phyloP scores from a whole-genome alignment of 2,113 vertebrate species.

The Malurus elegans region DNA sequence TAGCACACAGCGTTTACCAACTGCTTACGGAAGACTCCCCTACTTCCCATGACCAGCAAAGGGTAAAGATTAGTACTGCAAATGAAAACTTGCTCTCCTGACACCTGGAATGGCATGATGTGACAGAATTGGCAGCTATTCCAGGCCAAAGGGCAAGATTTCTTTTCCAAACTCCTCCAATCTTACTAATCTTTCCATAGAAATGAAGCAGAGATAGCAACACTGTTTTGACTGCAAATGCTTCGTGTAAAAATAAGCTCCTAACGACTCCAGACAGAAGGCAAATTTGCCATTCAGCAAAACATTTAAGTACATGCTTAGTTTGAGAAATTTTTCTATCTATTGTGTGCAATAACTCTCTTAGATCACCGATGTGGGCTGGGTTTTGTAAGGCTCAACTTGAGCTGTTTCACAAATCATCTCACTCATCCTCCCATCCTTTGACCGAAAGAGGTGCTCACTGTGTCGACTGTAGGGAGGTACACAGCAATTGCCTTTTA shows the following conservation, averaged over 20 bases:
- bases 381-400: background rate
- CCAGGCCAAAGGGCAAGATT: background rate
- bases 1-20: background rate
- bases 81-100: background rate
- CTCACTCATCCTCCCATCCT: background rate
- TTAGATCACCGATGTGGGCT: background rate
- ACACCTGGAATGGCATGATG: background rate
- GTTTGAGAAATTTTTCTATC: background rate
- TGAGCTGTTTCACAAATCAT: background rate
- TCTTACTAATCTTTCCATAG: background rate
- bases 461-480: background rate
- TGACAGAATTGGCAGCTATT: background rate
- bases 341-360: background rate
- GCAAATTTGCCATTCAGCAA: conserved; percentile 23
- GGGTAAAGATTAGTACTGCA: background rate
- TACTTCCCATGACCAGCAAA: background rate
- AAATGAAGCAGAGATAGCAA: conserved; percentile 23
- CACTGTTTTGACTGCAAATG: conserved; percentile 8
- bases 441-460: conserved; percentile 16
- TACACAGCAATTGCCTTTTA: background rate
- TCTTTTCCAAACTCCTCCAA: background rate
- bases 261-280: background rate
- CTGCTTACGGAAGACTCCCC: background rate
- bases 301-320: background rate
- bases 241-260: conserved; percentile 13